Evolutionary conservation across 2,888 invertebrate species (phyloP).

Genomic region (Sympetrum striolatum): DNA sequence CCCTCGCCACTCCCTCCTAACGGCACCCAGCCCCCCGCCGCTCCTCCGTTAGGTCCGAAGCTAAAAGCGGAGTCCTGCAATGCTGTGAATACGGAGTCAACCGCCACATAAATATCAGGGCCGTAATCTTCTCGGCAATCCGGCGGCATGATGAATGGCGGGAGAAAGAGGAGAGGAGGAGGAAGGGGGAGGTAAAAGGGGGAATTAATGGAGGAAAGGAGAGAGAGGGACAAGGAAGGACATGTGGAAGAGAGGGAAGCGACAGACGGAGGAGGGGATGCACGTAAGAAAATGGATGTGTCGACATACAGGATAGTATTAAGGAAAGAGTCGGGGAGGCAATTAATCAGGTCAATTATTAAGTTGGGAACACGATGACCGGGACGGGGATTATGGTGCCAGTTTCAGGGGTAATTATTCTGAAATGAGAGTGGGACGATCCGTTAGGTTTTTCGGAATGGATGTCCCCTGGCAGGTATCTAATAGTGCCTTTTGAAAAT

Average conservation of each 20-base stretch:
- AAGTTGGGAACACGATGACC: too few relatives aligned
- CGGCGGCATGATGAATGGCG: constrained; percentile 37
- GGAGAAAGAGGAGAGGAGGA: neutral
- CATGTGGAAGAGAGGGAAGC: neutral
- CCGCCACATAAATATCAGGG: constrained; percentile 40
- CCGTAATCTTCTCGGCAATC: constrained; percentile 42
- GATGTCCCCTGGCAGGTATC: too few relatives aligned
- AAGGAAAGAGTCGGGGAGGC: too few relatives aligned
- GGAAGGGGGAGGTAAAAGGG: neutral
- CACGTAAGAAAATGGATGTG: neutral
- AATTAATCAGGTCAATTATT: too few relatives aligned
- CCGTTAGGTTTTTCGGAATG: too few relatives aligned
- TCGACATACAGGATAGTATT: too few relatives aligned
- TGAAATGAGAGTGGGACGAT: too few relatives aligned
- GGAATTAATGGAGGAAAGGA: constrained; percentile 2
- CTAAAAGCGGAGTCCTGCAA: constrained; percentile 40
- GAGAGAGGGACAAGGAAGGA: neutral
- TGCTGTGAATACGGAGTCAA: constrained; percentile 43
- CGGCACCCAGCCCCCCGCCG: neutral
- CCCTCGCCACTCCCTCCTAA: neutral
- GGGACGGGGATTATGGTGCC: too few relatives aligned
- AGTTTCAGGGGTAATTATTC: too few relatives aligned
- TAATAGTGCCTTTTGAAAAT: too few relatives aligned
- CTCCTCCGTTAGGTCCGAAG: neutral
- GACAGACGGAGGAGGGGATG: neutral